phyloP scores from a whole-genome alignment of 2,113 vertebrate species.

The Rhinopomastus cyanomelas region DNA sequence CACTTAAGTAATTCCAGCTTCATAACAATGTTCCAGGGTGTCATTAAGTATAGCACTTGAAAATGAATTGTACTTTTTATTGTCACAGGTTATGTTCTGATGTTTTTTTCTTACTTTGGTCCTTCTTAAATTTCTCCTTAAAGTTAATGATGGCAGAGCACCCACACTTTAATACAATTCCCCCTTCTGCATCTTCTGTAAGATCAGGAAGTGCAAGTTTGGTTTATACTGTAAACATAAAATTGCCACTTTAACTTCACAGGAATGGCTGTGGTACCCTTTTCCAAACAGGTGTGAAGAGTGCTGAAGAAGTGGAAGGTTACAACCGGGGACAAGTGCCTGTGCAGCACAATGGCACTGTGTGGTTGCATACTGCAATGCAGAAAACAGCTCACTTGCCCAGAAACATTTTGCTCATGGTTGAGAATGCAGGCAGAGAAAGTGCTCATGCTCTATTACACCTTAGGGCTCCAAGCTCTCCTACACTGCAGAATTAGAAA shows the following conservation, averaged over 20 bases:
- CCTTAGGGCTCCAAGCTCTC: background rate
- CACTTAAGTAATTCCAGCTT: constrained; percentile 11
- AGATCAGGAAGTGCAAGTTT: background rate
- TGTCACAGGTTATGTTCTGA: background rate
- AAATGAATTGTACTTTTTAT: constrained; percentile 29
- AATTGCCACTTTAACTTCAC: background rate
- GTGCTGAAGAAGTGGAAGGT: background rate
- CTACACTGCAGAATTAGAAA: background rate
- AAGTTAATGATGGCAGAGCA: constrained; percentile 3
- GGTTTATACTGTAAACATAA: background rate
- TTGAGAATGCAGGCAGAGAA: background rate
- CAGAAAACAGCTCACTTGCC: background rate
- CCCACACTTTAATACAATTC: background rate
- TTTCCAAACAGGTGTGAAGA: background rate
- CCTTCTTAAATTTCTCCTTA: background rate
- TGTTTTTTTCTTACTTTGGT: background rate
- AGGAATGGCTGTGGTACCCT: background rate
- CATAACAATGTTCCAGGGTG: background rate
- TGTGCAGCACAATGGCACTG: background rate
- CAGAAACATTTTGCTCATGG: background rate
- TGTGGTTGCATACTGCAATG: background rate
- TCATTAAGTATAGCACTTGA: constrained; percentile 6
- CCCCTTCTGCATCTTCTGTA: background rate
- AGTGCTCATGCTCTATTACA: background rate
- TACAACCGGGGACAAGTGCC: background rate